phyloP scores from a whole-genome alignment of 2,797 vertebrate species.

The Parotocinclus haroldoi region DNA sequence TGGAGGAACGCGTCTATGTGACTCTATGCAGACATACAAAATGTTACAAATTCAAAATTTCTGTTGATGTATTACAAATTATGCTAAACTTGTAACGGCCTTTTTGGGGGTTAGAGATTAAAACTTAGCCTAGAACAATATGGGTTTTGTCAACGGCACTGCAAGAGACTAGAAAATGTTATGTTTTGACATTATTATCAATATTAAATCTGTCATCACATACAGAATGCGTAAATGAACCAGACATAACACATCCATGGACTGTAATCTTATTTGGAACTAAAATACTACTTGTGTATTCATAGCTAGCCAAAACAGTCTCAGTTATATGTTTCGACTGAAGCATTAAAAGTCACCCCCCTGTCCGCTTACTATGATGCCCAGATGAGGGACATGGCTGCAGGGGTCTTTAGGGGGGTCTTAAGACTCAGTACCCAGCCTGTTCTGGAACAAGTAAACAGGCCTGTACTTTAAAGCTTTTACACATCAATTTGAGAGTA shows the following conservation, averaged over 20 bases:
- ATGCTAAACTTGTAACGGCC: neutral
- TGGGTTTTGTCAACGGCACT: too few species aligned
- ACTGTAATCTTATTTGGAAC: neutral
- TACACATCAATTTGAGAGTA: constrained; percentile 72
- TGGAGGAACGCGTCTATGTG: constrained; percentile 39
- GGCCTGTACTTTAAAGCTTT: constrained; percentile 74
- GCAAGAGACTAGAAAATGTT: too few species aligned
- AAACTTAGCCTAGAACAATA: constrained; percentile 4
- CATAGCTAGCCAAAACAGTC: too few species aligned
- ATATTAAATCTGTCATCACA: too few species aligned
- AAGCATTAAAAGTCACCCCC: too few species aligned
- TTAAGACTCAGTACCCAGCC: constrained; percentile 28
- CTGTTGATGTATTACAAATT: constrained; percentile 18
- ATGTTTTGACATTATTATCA: too few species aligned
- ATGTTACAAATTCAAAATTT: constrained; percentile 23
- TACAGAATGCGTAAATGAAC: too few species aligned
- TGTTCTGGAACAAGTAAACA: constrained; percentile 67
- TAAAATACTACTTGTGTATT: neutral
- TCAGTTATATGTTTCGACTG: too few species aligned
- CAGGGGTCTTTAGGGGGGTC: constrained; percentile 22
- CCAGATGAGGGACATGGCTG: constrained; percentile 8
- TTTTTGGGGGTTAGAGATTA: constrained; percentile 22
- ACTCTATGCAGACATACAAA: constrained; percentile 63
- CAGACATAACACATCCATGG: neutral
- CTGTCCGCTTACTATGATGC: neutral